These are phyloP conservation scores for Mongoloraphidia duomilia DNA, from an alignment of 2,888 invertebrate genomes.

Conservation along the genomic window DNA sequence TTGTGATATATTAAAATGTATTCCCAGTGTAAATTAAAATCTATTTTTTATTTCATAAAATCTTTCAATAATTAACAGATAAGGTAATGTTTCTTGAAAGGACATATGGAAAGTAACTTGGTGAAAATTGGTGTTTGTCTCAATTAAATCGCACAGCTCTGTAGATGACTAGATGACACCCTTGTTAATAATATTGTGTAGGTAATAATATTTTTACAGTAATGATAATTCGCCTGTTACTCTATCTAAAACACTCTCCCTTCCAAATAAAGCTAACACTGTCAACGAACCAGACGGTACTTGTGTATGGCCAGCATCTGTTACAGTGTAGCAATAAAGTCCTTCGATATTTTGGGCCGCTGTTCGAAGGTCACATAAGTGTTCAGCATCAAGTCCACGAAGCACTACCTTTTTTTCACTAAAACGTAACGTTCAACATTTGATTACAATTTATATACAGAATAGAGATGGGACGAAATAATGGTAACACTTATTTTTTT, in stretches of 20 bases:
- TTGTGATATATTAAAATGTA: too few species aligned
- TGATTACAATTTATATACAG: background rate
- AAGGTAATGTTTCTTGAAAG: too few species aligned
- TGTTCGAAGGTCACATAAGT: constrained; percentile 26
- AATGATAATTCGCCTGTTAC: constrained; percentile 25
- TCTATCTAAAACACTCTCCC: constrained; percentile 29
- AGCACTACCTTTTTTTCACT: constrained; percentile 33
- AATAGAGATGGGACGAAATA: background rate
- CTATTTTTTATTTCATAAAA: too few species aligned
- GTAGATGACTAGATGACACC: background rate
- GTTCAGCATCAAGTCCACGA: constrained; percentile 26
- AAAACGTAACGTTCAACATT: constrained; percentile 10
- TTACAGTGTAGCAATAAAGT: constrained; percentile 21
- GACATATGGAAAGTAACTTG: too few species aligned
- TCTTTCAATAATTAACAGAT: too few species aligned
- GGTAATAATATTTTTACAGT: constrained; percentile 6
- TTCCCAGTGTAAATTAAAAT: too few species aligned
- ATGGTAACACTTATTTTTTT: background rate
- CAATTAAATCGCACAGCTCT: too few species aligned
- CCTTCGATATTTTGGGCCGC: constrained; percentile 18
- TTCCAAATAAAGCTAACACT: constrained; percentile 34
- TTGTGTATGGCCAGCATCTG: constrained; percentile 31
- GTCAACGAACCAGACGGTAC: constrained; percentile 31
- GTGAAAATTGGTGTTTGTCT: too few species aligned
- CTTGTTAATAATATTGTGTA: background rate